Base-by-base conservation (phyloP, 1,140 invertebrate species). In the Neuroterus valhalla region DNA sequence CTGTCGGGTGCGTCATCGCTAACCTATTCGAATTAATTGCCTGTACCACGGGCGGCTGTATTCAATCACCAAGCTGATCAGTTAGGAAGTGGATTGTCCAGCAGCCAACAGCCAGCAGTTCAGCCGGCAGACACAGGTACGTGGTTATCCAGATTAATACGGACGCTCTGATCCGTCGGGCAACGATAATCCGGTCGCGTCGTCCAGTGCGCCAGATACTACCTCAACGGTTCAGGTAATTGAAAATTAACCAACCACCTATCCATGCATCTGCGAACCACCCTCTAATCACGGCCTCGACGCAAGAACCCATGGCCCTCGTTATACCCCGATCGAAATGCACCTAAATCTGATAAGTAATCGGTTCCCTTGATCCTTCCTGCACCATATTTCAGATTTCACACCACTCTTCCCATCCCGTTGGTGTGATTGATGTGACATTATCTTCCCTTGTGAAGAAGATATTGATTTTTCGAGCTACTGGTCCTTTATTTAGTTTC, bases 211-310 rank as follows among this genome's bases (percentile, higher is more conserved):
- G 4, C 48, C 48, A 3, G 5, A 21, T 15, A 23, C 52, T 23
- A 62, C 52, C 31, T 62, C 12, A 23, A 62, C 52, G 52, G 52
- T 62, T 62, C 23, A 11, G 52, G 31, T 62, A 62, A 62, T 62
- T 62, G 52, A 62, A 62, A 62, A 62, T 62, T 62, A 62, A 62
- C 52, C 23, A 62, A 62, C 52, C 52, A 62, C 52, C 52, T 26
- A 62, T 62, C 52, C 52, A 62, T 31, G 52, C 52, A 62, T 62
- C 52, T 31, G 52, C 31, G 52, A 62, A 62, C 23, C 14, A 62
- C 31, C 52, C 52, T 62, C 52, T 62, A 62, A 62, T 62, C 52
- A 62, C 26, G 10, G 31, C 23, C 21, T 62, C 52, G 52, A 62
- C 26, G 31, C 52, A 62, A 62, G 52, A 26, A 62, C 12, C 52